Evolutionary conservation across 2,888 invertebrate genomes (phyloP).

Genomic region (Torymus auratus): DNA sequence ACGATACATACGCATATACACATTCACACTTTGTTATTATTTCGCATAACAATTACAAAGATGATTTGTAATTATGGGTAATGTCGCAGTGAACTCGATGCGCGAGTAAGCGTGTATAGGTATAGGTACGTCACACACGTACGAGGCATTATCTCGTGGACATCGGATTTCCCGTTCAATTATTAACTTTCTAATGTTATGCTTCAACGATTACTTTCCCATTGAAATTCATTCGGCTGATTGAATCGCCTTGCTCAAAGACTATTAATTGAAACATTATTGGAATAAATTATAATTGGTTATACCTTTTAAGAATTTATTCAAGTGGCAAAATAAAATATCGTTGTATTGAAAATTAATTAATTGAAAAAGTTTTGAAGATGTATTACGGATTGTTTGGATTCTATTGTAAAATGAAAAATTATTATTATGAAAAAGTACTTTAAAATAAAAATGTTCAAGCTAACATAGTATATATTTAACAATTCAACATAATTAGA

Average conservation of each 20-base stretch:
- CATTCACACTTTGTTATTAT: constrained; percentile 15
- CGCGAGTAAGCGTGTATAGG: too few species aligned
- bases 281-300: not conserved
- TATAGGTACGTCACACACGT: too few species aligned
- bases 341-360: not conserved
- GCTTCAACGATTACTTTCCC: constrained; percentile 8
- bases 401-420: too few species aligned
- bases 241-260: not conserved
- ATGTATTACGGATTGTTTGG: too few species aligned
- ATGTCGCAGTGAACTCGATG: not conserved
- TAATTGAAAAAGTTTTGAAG: not conserved
- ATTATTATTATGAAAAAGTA: too few species aligned
- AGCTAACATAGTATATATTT: too few species aligned
- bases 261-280: not conserved
- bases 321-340: not conserved
- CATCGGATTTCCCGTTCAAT: constrained; percentile 13
- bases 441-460: too few species aligned
- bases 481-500: too few species aligned
- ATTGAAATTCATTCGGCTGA: not conserved
- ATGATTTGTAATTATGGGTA: not conserved
- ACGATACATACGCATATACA: not conserved
- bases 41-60: constrained; percentile 12
- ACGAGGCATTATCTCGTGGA: not conserved
- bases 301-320: not conserved
- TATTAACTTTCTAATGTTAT: constrained; percentile 22